Evolutionary conservation across 2,888 invertebrate species (phyloP).

Genomic region (Diabrotica balteata): DNA sequence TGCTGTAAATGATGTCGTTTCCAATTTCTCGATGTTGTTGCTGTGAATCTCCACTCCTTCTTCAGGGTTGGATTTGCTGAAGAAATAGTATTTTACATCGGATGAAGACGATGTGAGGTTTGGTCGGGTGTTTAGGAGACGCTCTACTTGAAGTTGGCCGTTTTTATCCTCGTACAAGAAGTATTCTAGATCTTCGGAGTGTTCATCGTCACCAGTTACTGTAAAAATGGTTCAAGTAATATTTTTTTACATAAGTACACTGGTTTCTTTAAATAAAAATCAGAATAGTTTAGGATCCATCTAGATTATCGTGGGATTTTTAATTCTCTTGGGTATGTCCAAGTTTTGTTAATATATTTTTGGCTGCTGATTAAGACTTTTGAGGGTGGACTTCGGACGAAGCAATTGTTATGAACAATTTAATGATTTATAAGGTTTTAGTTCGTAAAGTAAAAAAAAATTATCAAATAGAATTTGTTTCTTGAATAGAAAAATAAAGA

Average conservation of each 20-base stretch:
- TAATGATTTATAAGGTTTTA: too few relatives aligned
- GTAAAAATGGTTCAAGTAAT: not conserved
- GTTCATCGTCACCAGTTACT: not conserved
- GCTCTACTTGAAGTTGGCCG: conserved; percentile 36
- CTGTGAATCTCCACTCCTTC: conserved; percentile 29
- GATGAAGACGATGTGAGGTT: conserved; percentile 23
- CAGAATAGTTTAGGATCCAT: too few relatives aligned
- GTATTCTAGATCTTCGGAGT: conserved; percentile 22
- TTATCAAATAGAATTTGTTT: too few relatives aligned
- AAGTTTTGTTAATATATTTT: too few relatives aligned
- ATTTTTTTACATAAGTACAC: not conserved
- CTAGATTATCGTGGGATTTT: too few relatives aligned
- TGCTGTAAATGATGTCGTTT: conserved; percentile 39
- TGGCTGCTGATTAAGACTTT: too few relatives aligned
- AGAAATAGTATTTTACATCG: conserved; percentile 46
- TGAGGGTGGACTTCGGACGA: too few relatives aligned
- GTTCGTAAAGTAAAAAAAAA: too few relatives aligned
- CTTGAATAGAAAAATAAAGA: too few relatives aligned
- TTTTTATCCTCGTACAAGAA: conserved; percentile 34
- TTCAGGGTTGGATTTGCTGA: conserved; percentile 40
- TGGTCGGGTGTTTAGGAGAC: conserved; percentile 21
- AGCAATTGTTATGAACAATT: too few relatives aligned
- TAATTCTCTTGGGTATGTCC: too few relatives aligned
- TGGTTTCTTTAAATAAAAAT: too few relatives aligned
- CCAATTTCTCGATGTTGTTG: conserved; percentile 26